Percentiles rank a stretch among this genome's conserved stretches.
phyloP scores from a whole-genome alignment of 2,888 invertebrate species.

The Didymodactylos carnosus region DNA sequence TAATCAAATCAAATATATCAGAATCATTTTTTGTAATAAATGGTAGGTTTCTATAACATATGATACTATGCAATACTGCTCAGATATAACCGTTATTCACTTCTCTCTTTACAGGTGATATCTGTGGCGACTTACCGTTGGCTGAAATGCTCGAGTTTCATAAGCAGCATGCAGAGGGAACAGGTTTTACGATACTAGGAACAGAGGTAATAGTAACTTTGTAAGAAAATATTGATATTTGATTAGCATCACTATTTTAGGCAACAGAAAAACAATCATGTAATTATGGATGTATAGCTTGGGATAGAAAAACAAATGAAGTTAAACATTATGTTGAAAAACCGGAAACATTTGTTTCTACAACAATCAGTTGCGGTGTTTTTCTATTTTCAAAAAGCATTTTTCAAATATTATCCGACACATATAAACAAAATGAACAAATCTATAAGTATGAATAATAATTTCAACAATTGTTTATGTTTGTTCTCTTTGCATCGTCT shows the following conservation, averaged over 20 bases:
- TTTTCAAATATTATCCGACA: not conserved
- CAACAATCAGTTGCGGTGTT: conserved; percentile 80
- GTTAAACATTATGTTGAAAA: conserved; percentile 90
- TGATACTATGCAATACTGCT: no score
- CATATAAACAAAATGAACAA: not conserved
- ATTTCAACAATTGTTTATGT: no score
- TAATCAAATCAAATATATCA: conserved; percentile 52
- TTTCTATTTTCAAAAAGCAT: conserved; percentile 48
- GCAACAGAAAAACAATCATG: conserved; percentile 12
- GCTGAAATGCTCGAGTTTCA: conserved; percentile 47
- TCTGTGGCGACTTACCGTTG: conserved; percentile 84
- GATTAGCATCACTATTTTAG: not conserved
- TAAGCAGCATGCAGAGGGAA: conserved; percentile 16
- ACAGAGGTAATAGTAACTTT: no score
- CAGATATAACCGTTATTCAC: no score
- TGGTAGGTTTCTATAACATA: no score
- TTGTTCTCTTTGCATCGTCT: no score
- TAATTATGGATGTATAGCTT: conserved; percentile 80
- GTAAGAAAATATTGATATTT: no score
- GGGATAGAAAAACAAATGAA: conserved; percentile 50
- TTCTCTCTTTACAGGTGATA: no score
- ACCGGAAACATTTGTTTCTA: conserved; percentile 82
- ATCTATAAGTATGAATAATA: not conserved
- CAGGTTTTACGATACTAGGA: conserved; percentile 57
- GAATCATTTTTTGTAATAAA: conserved; percentile 79